Evolutionary conservation across 1,140 invertebrate genomes (phyloP).

Genomic region (Protaetia brevitarsis): DNA sequence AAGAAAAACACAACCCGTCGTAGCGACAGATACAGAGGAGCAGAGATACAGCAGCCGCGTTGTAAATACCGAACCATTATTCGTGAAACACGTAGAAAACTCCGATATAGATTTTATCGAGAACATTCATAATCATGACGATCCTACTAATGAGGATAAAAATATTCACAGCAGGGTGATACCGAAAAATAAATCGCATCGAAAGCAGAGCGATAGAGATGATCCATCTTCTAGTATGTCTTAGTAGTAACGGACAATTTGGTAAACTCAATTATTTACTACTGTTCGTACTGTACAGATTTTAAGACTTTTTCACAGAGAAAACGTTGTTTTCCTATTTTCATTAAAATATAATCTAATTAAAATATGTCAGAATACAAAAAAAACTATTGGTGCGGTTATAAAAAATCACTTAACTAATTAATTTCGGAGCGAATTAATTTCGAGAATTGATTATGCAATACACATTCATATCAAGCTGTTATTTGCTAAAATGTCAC

Average conservation of each 20-base stretch:
- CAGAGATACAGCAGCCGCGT: constrained; percentile 48
- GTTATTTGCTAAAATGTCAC: no score
- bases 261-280: not conserved
- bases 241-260: constrained; percentile 40
- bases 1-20: constrained; percentile 43
- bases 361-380: constrained; percentile 9
- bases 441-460: no score
- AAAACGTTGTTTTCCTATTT: no score
- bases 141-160: constrained; percentile 30
- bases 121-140: constrained; percentile 26
- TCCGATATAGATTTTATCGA: constrained; percentile 35
- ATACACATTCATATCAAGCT: no score
- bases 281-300: not conserved
- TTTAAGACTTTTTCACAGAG: not conserved
- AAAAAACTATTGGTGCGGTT: not conserved
- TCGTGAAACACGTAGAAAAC: constrained; percentile 46
- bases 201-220: constrained; percentile 42
- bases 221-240: constrained; percentile 53
- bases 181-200: constrained; percentile 19
- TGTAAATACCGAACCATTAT: constrained; percentile 47
- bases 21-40: constrained; percentile 45
- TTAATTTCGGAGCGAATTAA: no score
- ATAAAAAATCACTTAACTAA: not conserved
- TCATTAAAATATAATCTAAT: not conserved
- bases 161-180: constrained; percentile 31